Base-by-base conservation (phyloP, 2,797 vertebrate genomes). In the Falco cherrug region DNA sequence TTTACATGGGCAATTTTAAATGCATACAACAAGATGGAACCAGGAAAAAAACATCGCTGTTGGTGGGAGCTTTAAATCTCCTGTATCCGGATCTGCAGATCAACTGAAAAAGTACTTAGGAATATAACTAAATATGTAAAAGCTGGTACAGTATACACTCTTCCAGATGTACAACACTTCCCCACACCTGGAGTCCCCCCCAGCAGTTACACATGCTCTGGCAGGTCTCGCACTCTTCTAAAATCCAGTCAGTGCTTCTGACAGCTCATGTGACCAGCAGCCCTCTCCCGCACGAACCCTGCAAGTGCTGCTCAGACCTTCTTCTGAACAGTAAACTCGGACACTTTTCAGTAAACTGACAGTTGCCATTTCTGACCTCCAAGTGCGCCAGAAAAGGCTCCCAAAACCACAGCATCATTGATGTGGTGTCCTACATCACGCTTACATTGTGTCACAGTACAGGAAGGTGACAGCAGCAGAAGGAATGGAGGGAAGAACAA, bases 361-460 rank as follows among this genome's bases (percentile, higher is more conserved):
- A 71, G 25, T 0, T 70, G 33, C 43, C 43, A 50, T 24, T 54
- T 77, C 74, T 37, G 79, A 91, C 48, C 59, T 74, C 24, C 28
- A 47, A n/a, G 1, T 0, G 13, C 4, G 13, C 39, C 57, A 59
- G 67, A 51, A 54, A 54, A 80, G 11, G 26, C 35, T 92, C 61
- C 74, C 48, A 19, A 93, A 67, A 15, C 3, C 48, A 79, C 51
- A 13, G 33, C 0, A 0, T 1, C 4, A 4, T 19, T 2, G 6
- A 82, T 2, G 26, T 3, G 24, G 29, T 39, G 45, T 29, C 64
- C 87, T 7, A 22, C 33, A 12, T n/a, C 5, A 7, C 0, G 5
- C 31, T 21, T n/a, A 14, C 1, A 7, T 6, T 25, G 28, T 31
- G 31, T 77, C 25, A 20, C 69, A 61, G 37, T 11, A 33, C 31